Conservation (phyloP, 2,888 invertebrate species). For the Heterodera filipjevi region DNA sequence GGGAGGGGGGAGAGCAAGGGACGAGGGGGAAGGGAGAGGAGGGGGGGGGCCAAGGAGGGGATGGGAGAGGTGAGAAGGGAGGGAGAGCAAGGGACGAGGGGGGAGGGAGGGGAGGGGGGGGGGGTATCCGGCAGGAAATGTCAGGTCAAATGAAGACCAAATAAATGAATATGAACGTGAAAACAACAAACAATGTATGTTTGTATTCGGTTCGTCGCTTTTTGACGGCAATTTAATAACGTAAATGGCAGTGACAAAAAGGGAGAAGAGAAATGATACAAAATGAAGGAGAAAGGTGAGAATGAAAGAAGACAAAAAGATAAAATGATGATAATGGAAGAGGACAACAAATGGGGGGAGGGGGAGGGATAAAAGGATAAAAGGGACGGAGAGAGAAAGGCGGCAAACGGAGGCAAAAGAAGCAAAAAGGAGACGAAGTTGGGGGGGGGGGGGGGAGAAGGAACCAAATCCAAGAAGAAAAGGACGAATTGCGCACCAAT, state of each 20-base stretch:
- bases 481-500: too few relatives aligned
- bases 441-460: too few relatives aligned
- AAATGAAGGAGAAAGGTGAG: not conserved
- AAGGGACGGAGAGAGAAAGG: not conserved
- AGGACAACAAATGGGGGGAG: not conserved
- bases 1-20: too few relatives aligned
- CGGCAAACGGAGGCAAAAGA: not conserved
- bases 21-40: too few relatives aligned
- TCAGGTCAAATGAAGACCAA: not conserved
- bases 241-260: not conserved
- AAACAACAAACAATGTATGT: not conserved
- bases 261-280: not conserved
- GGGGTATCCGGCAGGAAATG: too few relatives aligned
- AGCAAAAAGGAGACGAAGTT: too few relatives aligned
- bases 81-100: too few relatives aligned
- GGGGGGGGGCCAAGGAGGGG: too few relatives aligned
- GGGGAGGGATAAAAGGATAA: not conserved
- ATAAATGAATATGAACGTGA: not conserved
- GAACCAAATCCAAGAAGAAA: not conserved
- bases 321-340: not conserved
- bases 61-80: too few relatives aligned
- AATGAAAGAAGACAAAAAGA: not conserved
- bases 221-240: conserved; percentile 1
- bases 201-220: not conserved
- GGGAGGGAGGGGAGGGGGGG: too few relatives aligned